phyloP scores from a whole-genome alignment of 2,113 vertebrate species.

The Microcebus jonahi region DNA sequence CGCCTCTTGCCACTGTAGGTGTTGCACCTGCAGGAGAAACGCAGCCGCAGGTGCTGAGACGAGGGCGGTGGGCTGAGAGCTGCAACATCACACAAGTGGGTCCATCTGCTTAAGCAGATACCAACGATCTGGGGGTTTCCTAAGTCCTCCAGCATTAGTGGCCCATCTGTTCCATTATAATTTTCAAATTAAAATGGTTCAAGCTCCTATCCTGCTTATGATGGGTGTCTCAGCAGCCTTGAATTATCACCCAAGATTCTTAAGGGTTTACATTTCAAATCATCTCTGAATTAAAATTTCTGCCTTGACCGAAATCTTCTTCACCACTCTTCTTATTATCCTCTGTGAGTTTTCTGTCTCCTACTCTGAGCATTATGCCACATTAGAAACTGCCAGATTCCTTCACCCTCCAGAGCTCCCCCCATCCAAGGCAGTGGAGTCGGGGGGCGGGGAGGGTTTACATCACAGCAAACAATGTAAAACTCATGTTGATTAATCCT shows the following conservation, averaged over 20 bases:
- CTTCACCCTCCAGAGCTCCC: neutral
- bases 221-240: neutral
- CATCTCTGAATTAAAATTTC: neutral
- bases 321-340: neutral
- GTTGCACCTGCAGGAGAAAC: neutral
- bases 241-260: neutral
- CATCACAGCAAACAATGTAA: neutral
- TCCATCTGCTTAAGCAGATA: neutral
- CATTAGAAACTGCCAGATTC: neutral
- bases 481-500: neutral
- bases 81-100: neutral
- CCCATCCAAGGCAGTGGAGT: neutral
- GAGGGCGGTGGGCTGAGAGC: neutral
- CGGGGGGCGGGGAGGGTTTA: too few relatives aligned
- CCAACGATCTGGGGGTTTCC: neutral
- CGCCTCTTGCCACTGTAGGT: neutral
- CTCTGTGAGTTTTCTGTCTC: neutral
- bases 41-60: neutral
- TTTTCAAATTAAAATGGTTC: constrained; percentile 27
- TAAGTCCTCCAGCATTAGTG: neutral
- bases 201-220: neutral
- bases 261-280: constrained; percentile 1
- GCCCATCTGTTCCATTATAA: neutral
- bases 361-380: neutral
- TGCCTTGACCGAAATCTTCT: neutral